Evolutionary conservation across 2,797 vertebrate genomes (phyloP).

Genomic region (Hyperoplus lanceolatus): DNA sequence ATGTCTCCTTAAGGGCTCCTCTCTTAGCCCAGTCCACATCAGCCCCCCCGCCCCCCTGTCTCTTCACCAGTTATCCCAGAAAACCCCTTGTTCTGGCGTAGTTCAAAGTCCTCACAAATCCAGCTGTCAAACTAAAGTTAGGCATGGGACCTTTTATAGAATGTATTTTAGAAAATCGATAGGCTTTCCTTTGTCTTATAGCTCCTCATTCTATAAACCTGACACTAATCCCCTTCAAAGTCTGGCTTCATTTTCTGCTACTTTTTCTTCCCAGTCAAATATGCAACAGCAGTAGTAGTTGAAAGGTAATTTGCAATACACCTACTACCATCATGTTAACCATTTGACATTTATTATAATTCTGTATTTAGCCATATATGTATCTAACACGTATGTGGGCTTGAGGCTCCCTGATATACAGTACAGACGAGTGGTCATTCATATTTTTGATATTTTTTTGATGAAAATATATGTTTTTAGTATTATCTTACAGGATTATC

Average conservation of each 20-base stretch:
- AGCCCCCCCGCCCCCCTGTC: constrained; percentile 27
- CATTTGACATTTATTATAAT: background rate
- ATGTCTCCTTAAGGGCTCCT: constrained; percentile 73
- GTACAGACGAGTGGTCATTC: background rate
- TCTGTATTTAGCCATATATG: background rate
- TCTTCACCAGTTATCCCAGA: constrained; percentile 63
- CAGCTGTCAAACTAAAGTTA: constrained; percentile 75
- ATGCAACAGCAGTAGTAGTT: background rate
- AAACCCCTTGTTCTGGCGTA: constrained; percentile 61
- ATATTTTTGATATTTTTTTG: background rate
- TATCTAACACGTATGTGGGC: background rate
- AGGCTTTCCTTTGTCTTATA: constrained; percentile 49
- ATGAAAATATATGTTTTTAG: background rate
- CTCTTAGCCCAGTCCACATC: constrained; percentile 73
- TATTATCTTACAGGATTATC: too few species aligned
- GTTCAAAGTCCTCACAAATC: constrained; percentile 82
- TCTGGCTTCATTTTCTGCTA: constrained; percentile 14
- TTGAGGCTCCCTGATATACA: background rate
- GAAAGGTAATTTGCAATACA: background rate
- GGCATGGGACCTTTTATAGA: constrained; percentile 79
- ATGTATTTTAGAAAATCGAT: constrained; percentile 81
- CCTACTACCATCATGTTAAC: background rate
- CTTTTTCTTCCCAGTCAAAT: constrained; percentile 13
- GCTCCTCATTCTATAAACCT: constrained; percentile 63
- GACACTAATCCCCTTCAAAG: constrained; percentile 58